These are phyloP conservation scores for Phenganax subtilis DNA, from an alignment of 92 coral and sea anemone species.

Conservation along the genomic window DNA sequence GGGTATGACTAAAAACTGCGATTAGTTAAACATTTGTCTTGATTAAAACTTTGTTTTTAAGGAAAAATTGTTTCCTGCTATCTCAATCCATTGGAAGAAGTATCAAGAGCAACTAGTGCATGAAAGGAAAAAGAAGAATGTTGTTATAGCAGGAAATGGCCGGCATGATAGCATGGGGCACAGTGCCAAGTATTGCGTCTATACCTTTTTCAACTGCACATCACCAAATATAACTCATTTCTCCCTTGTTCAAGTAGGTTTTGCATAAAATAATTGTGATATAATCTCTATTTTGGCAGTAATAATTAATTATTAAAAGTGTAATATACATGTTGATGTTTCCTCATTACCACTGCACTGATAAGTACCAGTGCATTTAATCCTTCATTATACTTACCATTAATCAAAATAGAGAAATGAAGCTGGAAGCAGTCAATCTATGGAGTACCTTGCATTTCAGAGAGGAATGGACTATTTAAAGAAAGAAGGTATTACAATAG, in stretches of 20 bases:
- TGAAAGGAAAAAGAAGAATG: neutral
- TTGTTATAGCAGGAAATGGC: conserved; percentile 36
- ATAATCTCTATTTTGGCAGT: neutral
- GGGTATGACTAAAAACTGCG: too few species aligned
- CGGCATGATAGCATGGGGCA: conserved; percentile 44
- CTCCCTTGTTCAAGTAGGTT: conserved; percentile 31
- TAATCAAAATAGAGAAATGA: neutral
- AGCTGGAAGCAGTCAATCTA: conserved; percentile 6
- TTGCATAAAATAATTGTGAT: neutral
- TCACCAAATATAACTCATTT: conserved; percentile 16
- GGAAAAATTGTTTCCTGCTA: conserved; percentile 30
- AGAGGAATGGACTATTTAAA: neutral
- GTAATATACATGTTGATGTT: too few species aligned
- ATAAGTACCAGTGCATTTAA: too few species aligned
- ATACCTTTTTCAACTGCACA: conserved; percentile 28
- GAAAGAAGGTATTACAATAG: conserved; percentile 6
- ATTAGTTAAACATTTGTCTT: neutral
- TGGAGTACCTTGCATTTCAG: conserved; percentile 18
- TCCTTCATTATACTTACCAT: too few species aligned
- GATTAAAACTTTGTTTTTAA: neutral
- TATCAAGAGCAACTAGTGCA: conserved; percentile 16
- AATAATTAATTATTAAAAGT: too few species aligned
- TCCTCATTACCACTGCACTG: too few species aligned
- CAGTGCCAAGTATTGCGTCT: conserved; percentile 36
- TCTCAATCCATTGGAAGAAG: conserved; percentile 27